phyloP scores from a whole-genome alignment of 1,140 invertebrate species.

The Hylaeus volcanicus region DNA sequence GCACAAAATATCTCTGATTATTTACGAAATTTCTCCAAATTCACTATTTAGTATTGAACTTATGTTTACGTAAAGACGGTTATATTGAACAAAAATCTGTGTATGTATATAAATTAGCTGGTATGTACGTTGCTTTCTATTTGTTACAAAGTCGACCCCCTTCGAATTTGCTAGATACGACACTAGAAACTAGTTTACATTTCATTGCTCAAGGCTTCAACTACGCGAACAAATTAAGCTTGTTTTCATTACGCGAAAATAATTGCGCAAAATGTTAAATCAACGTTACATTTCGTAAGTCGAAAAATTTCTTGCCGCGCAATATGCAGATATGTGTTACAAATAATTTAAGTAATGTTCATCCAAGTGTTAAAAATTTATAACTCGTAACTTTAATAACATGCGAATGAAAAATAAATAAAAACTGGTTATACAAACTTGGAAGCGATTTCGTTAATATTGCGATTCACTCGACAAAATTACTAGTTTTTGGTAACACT shows the following conservation, averaged over 20 bases:
- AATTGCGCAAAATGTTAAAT: background rate
- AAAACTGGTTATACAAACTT: background rate
- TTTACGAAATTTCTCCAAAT: too few relatives aligned
- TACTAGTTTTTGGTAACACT: conserved; percentile 33
- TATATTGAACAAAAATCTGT: too few relatives aligned
- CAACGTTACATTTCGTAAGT: background rate
- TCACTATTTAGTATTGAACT: too few relatives aligned
- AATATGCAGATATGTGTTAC: background rate
- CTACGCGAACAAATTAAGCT: background rate
- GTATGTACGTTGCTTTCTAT: too few relatives aligned
- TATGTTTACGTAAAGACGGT: too few relatives aligned
- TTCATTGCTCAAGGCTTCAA: background rate
- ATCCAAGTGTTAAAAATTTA: background rate
- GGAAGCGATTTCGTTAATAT: background rate
- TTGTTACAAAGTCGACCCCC: too few relatives aligned
- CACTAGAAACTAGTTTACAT: background rate
- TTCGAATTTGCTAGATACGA: too few relatives aligned
- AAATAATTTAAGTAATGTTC: background rate
- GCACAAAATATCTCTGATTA: too few relatives aligned
- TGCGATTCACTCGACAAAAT: background rate
- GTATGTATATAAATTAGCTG: too few relatives aligned
- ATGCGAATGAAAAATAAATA: background rate
- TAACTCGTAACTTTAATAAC: background rate
- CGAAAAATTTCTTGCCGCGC: background rate
- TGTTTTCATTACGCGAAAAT: background rate